Base-by-base conservation (phyloP, 53 echinoderm and acorn worm genomes). In the Luidia sarsii region DNA sequence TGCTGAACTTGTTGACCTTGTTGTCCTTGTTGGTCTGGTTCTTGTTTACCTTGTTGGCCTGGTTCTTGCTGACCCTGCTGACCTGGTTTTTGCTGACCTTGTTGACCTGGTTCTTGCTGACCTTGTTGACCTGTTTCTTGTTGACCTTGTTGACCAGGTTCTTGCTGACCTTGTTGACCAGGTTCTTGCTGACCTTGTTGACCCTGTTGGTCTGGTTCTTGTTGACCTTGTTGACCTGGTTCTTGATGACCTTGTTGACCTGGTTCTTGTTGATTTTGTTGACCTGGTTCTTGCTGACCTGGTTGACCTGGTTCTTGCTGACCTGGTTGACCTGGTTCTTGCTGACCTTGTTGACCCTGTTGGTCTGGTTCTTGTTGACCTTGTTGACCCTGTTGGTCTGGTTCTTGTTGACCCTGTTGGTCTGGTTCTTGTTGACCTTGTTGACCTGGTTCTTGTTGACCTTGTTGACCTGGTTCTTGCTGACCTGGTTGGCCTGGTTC, bases 81-180 rank as follows among this genome's bases (percentile, higher is more conserved):
- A 11, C 41, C 41, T 11, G 6, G 6, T 11, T 41, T 6, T 13
- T 64, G 64, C 64, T 21, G 64, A 6, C 15, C 16, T 9, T 64
- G 64, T 36, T 20, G 3, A 29, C 52, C 52, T 52, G 8, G 57
- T 7, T 45, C 35, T 27, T 82, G 63, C 49, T 79, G 79, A 23
- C 0, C 15, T 16, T 62, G 3, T 62, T 62, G 62, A 14, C 11
- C 14, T 6, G 49, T 16, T 29, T 62, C 48, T 34, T 60, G 56
- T 28, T 22, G 49, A 16, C 38, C 4, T 41, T 48, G 30, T 28
- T 83, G 70, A 1, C 60, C 0, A 9, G 8, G 20, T 10, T n/a
- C 55, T 8, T 36, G 55, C 22, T 74, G 54, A 39, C 33, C 36
- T 27, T 30, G 27, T 38, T 48, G n/a, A 0, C 37, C 39, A 74